Conservation (phyloP, 2,797 vertebrate genomes). For the Poecilia gillii region DNA sequence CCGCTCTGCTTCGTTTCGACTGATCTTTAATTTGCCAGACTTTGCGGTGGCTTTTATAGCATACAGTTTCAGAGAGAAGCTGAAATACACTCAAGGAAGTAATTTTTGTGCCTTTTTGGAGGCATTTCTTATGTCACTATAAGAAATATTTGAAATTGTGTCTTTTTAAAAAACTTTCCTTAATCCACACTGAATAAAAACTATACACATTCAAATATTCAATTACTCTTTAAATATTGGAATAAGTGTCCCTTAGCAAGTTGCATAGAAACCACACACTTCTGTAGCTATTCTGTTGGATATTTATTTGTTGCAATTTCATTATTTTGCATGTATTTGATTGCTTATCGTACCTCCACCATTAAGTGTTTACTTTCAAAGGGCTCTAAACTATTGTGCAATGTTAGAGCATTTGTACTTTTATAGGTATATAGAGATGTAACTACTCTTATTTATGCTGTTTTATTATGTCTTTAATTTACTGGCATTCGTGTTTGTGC, state of each 20-base stretch:
- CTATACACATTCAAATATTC: neutral
- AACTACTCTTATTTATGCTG: neutral
- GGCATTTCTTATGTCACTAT: neutral
- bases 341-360: neutral
- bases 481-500: neutral
- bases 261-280: neutral
- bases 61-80: neutral
- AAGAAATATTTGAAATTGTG: neutral
- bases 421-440: neutral
- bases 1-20: neutral
- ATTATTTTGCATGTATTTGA: neutral
- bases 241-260: neutral
- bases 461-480: neutral
- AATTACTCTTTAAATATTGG: neutral
- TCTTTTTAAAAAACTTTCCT: neutral
- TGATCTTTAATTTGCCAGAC: neutral
- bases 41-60: neutral
- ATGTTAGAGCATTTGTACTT: neutral
- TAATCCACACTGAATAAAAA: neutral
- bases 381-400: neutral
- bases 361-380: neutral
- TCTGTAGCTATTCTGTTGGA: neutral
- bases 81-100: neutral
- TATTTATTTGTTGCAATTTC: neutral
- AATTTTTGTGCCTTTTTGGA: neutral